phyloP scores from a whole-genome alignment of 2,888 invertebrate genomes.

The Deroplatys truncata region DNA sequence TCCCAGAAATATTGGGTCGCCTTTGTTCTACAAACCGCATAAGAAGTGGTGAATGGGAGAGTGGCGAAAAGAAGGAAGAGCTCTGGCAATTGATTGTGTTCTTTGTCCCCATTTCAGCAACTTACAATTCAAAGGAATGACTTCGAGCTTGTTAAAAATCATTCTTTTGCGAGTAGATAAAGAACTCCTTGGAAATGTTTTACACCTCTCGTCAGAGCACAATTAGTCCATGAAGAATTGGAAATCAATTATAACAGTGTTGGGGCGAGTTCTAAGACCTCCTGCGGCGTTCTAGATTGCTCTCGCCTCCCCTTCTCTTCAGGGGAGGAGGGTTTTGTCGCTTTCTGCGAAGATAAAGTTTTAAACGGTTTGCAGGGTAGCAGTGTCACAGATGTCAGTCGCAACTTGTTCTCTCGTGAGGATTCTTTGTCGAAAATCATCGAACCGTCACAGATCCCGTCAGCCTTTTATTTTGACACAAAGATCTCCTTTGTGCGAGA shows the following conservation, averaged over 20 bases:
- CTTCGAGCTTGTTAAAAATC: background rate
- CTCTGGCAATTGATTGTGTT: no score
- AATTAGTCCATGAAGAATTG: background rate
- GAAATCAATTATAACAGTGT: background rate
- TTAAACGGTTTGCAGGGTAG: background rate
- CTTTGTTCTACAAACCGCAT: no score
- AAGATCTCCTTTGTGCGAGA: background rate
- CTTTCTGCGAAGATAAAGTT: background rate
- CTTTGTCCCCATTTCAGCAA: no score
- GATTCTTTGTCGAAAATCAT: background rate
- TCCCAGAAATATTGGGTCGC: no score
- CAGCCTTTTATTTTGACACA: background rate
- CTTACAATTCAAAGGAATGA: no score
- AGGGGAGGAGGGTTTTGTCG: background rate
- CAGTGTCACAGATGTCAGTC: background rate
- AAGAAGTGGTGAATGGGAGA: no score
- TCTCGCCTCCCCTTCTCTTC: background rate
- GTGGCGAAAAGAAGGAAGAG: no score
- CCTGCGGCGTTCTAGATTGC: background rate
- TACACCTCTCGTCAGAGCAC: background rate
- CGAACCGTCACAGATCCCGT: background rate
- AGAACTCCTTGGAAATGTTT: background rate
- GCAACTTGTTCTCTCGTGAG: background rate
- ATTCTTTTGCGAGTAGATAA: background rate
- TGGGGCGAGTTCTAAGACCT: background rate